Evolutionary conservation across 2,797 vertebrate species (phyloP).

Genomic region (Acanthurus tractus): DNA sequence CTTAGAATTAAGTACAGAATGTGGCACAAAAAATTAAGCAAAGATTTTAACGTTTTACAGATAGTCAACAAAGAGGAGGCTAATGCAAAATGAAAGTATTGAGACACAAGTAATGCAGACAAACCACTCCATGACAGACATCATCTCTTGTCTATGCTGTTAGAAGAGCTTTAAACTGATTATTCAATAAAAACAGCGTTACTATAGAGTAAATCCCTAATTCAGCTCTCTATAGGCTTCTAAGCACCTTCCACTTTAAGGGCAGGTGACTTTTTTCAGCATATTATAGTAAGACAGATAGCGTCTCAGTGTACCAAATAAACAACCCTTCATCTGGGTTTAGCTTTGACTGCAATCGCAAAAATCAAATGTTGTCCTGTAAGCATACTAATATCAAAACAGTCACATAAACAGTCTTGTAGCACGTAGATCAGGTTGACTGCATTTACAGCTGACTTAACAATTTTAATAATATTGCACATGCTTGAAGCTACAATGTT

Average conservation of each 20-base stretch:
- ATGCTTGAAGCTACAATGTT: conserved; percentile 11
- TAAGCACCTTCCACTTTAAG: neutral
- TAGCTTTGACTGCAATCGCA: neutral
- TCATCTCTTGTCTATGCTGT: neutral
- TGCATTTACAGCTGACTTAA: neutral
- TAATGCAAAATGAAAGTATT: conserved; percentile 7
- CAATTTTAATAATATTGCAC: conserved; percentile 30
- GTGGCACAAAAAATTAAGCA: neutral
- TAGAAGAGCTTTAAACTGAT: neutral
- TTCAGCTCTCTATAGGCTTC: too few species aligned
- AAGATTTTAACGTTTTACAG: too few species aligned
- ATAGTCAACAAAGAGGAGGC: neutral
- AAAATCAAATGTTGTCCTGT: neutral
- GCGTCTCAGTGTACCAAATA: neutral
- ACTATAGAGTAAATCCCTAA: neutral
- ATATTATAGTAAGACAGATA: neutral
- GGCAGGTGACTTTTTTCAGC: conserved; percentile 9
- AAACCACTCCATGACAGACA: neutral
- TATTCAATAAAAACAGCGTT: neutral
- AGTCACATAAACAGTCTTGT: neutral
- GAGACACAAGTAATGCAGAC: conserved; percentile 16
- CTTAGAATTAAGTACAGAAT: too few species aligned
- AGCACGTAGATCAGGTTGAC: neutral
- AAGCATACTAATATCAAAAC: conserved; percentile 20
- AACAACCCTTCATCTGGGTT: neutral